Evolutionary conservation across 2,888 invertebrate species (phyloP), one percentile per base, ranked within the genome.

Genomic region (Rhopalosiphum nymphaeae): DNA sequence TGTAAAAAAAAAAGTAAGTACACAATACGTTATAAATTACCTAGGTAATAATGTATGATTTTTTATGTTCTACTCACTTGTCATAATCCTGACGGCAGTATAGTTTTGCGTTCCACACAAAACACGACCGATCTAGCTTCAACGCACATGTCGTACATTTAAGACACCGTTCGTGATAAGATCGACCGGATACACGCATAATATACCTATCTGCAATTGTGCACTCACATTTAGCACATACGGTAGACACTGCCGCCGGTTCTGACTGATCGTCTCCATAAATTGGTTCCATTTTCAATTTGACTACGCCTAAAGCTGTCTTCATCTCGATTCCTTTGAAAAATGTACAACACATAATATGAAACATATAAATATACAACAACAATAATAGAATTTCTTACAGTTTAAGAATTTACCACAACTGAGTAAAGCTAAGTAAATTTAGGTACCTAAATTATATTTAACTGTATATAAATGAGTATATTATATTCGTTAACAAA

Each of bases 11-110:
- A 78, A 53, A 53, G 53, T 53, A 21, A 78, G 21, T 9, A 78
- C 21, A 36, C 21, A 36, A 78, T 9, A 21, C 36, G 36, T 78
- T 36, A 61, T 61, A n/a, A 67, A 67, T 36, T 67, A 67, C 16
- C 36, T 21, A 67, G 7, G 36, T 36, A 36, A 53, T 53, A 53
- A 21, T 21, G 16, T 67, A 67, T 67, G n/a, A 5, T 78, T 78
- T 78, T 78, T 36, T 78, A 21, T 78, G 36, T 78, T 21, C 78
- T 67, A 89, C 96, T 96, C 96, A 98, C 98, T 97, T 97, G 96
- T 98, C 98, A 96, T 98, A 98, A 96, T 98, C 98, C 95, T 97
- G 96, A 95, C 97, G 97, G 96, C 98, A 98, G 96, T 97, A 98
- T 94, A 98, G 96, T 95, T 97, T 97, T 95, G 97, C 97, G 95